Conservation (phyloP, 2,888 invertebrate genomes). For the Quadroppia sp. region DNA sequence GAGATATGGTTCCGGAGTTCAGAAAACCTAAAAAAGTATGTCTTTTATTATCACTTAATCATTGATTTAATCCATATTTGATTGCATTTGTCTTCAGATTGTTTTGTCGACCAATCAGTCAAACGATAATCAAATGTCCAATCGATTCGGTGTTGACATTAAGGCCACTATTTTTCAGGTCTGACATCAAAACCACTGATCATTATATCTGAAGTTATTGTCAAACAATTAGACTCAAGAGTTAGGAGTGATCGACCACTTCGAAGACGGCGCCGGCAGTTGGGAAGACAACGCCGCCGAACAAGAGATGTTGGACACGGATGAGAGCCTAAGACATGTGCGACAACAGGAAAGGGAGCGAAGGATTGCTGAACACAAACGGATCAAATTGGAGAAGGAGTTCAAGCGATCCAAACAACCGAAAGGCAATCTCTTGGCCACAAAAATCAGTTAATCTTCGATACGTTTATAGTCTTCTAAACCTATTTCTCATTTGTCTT, state of each 20-base stretch:
- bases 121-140: background rate
- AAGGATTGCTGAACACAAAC: constrained; percentile 25
- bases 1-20: constrained; percentile 26
- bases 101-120: background rate
- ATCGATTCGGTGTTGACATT: constrained; percentile 31
- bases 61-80: too few species aligned
- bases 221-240: constrained; percentile 18
- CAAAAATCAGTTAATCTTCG: constrained; percentile 51
- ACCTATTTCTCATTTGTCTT: background rate
- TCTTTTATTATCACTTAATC: background rate
- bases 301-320: background rate
- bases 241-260: constrained; percentile 23
- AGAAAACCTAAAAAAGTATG: constrained; percentile 17
- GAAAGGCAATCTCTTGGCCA: constrained; percentile 51
- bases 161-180: constrained; percentile 32
- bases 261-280: constrained; percentile 3
- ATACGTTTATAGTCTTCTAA: background rate
- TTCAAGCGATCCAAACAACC: background rate
- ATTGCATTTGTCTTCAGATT: background rate
- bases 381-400: constrained; percentile 31
- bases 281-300: constrained; percentile 26
- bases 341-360: constrained; percentile 28
- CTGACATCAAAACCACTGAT: background rate
- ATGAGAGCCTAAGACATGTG: background rate
- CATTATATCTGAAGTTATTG: background rate